Conservation (phyloP, 2,113 vertebrate species). For the Halcyon malimbica region DNA sequence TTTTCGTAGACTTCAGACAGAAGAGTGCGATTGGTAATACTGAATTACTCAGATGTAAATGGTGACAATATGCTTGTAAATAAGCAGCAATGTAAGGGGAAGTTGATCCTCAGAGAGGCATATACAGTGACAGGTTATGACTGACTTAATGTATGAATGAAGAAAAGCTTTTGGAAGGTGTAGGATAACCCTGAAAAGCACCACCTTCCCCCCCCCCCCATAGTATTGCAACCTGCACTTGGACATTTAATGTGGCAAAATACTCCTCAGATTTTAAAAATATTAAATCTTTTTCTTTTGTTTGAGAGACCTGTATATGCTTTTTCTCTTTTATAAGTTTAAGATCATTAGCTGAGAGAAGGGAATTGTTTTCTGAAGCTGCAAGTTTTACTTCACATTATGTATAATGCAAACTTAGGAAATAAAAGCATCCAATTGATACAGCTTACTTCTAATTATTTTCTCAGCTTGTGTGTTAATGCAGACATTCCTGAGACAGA, state of each 20-base stretch:
- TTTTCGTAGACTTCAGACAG: not conserved
- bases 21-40: not conserved
- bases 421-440: not conserved
- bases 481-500: slow-evolving; percentile 14
- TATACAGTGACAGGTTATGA: not conserved
- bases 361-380: not conserved
- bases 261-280: not conserved
- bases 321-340: not conserved
- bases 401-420: not conserved
- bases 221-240: not conserved
- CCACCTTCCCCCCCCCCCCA: too few relatives aligned
- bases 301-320: not conserved
- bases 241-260: not conserved
- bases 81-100: not conserved
- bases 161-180: not conserved
- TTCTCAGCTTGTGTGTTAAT: not conserved
- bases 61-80: not conserved
- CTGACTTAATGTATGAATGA: not conserved
- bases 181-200: not conserved
- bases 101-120: not conserved
- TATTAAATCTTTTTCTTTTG: not conserved
- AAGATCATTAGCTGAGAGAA: not conserved
- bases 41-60: not conserved
- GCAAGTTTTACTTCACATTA: not conserved
- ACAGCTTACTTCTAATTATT: not conserved